Percentiles rank a stretch among this genome's conserved stretches.
Conservation (phyloP, 1,140 invertebrate species). For the Aphis gossypii region DNA sequence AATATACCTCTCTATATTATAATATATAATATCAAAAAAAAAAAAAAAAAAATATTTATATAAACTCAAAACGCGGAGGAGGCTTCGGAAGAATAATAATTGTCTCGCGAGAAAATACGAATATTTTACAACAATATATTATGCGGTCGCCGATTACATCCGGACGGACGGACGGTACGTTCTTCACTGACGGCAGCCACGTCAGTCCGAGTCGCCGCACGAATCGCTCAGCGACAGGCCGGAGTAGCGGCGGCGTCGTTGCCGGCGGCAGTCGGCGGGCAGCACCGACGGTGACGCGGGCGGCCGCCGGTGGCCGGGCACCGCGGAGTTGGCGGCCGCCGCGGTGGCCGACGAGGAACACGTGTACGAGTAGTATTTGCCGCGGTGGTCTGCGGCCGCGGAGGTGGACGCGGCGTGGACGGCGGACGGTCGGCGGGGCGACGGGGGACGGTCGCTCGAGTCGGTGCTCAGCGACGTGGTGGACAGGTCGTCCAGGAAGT, state of each 20-base stretch:
- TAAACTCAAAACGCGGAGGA: neutral
- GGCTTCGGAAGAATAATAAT: neutral
- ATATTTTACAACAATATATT: neutral
- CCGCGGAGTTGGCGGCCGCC: constrained; percentile 61
- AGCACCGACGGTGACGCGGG: neutral
- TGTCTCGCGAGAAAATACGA: neutral
- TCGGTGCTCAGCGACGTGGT: constrained; percentile 65
- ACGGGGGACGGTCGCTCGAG: constrained; percentile 60
- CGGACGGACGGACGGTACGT: too few relatives aligned
- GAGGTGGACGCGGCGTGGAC: neutral
- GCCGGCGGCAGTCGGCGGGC: neutral
- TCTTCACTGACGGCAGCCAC: neutral
- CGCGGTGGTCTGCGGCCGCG: neutral
- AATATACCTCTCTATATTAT: too few relatives aligned
- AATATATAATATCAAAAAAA: too few relatives aligned
- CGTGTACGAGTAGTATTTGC: constrained; percentile 63
- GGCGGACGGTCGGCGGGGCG: neutral
- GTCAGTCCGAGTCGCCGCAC: constrained; percentile 47
- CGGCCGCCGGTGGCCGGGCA: constrained; percentile 60
- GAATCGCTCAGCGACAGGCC: constrained; percentile 52
- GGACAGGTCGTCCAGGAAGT: constrained; percentile 77
- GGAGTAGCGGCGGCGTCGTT: constrained; percentile 14
- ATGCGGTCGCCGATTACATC: neutral
- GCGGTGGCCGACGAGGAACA: constrained; percentile 64
- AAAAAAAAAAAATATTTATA: too few relatives aligned